Conservation (phyloP, 2,888 invertebrate species). For the Cybosia mesomella region DNA sequence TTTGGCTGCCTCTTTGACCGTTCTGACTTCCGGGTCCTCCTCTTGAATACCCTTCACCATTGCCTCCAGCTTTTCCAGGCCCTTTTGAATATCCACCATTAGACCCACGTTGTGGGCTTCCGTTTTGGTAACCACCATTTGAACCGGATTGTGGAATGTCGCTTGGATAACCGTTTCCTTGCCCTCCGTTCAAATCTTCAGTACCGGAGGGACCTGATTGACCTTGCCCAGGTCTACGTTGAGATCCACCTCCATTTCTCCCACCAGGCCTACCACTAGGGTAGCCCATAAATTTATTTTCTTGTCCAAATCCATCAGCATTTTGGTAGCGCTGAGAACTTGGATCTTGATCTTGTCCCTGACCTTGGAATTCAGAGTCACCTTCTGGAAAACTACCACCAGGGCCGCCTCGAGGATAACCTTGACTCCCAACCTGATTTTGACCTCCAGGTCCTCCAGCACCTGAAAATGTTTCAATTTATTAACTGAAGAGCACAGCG, state of each 20-base stretch:
- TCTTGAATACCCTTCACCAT: constrained; percentile 35
- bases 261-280: constrained; percentile 60
- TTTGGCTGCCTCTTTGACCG: constrained; percentile 48
- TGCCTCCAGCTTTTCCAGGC: constrained; percentile 17
- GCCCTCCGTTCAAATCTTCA: constrained; percentile 35
- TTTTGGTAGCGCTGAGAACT: constrained; percentile 51
- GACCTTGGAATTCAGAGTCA: constrained; percentile 52
- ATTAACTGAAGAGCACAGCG: neutral
- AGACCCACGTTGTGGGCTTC: constrained; percentile 33
- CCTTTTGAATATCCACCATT: constrained; percentile 44
- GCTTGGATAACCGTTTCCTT: constrained; percentile 38
- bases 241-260: constrained; percentile 47
- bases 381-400: constrained; percentile 53
- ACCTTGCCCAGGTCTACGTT: constrained; percentile 18
- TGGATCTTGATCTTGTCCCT: constrained; percentile 42
- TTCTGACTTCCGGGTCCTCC: constrained; percentile 57
- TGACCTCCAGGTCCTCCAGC: constrained; percentile 24
- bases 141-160: constrained; percentile 6
- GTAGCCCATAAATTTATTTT: constrained; percentile 51
- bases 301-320: constrained; percentile 47
- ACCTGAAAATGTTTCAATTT: neutral
- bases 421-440: constrained; percentile 57
- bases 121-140: constrained; percentile 28
- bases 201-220: constrained; percentile 23
- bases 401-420: constrained; percentile 57